phyloP scores from a whole-genome alignment of 2,113 vertebrate species.

The Nesogale talazaci region DNA sequence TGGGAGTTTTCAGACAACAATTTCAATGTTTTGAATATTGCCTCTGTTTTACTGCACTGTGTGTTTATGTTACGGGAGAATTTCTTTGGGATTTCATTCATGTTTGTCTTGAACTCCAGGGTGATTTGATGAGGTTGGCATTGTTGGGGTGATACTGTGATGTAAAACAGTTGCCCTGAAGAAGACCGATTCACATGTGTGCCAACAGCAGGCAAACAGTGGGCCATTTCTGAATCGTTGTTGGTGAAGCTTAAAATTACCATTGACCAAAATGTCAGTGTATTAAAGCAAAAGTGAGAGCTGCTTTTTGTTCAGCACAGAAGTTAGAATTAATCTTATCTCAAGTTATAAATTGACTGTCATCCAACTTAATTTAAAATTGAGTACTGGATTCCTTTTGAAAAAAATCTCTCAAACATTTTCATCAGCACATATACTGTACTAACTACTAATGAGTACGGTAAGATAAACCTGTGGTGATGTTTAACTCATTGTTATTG shows the following conservation, averaged over 20 bases:
- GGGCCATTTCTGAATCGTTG: conserved; percentile 33
- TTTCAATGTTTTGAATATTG: conserved; percentile 35
- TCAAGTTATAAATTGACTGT: not conserved
- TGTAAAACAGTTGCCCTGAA: not conserved
- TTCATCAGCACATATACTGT: not conserved
- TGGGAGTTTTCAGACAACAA: conserved; percentile 5
- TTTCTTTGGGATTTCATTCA: conserved; percentile 16
- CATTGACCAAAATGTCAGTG: conserved; percentile 9
- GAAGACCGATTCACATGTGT: conserved; percentile 28
- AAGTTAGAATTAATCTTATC: conserved; percentile 8
- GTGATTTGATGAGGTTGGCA: not conserved
- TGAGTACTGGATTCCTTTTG: conserved; percentile 21
- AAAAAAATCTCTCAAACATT: conserved; percentile 18
- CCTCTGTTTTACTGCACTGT: not conserved
- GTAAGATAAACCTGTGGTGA: conserved; percentile 12
- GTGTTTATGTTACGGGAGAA: not conserved
- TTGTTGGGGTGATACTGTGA: not conserved
- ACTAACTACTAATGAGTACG: conserved; percentile 33
- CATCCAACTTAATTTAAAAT: conserved; percentile 27
- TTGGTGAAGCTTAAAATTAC: not conserved
- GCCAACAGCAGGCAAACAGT: not conserved
- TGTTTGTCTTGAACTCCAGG: not conserved
- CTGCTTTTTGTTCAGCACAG: conserved; percentile 39
- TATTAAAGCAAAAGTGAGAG: conserved; percentile 20
- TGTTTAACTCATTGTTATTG: conserved; percentile 37